A percentile compares a stretch with the other conserved stretches of the same genome.
Evolutionary conservation across 2,113 vertebrate species (phyloP).

Genomic region (Nothobranchius kuhntae): DNA sequence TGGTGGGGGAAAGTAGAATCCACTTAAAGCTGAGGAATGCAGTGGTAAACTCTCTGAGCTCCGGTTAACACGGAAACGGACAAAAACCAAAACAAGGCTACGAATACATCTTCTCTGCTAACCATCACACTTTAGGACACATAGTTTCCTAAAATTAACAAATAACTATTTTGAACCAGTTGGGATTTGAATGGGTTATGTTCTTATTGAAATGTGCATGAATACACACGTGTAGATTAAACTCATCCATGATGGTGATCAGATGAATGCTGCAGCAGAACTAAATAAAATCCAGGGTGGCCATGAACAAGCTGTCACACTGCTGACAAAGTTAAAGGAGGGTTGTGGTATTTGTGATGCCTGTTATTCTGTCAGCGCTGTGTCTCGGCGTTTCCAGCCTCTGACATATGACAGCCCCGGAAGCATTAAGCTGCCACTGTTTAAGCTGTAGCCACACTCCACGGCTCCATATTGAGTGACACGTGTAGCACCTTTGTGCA

Average conservation of each 20-base stretch:
- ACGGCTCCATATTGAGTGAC: constrained; percentile 20
- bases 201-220: too few relatives aligned
- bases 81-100: too few relatives aligned
- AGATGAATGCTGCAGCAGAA: too few relatives aligned
- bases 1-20: not conserved
- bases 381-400: not conserved
- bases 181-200: too few relatives aligned
- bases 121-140: too few relatives aligned
- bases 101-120: too few relatives aligned
- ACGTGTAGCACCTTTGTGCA: constrained; percentile 6
- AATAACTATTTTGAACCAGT: too few relatives aligned
- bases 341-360: not conserved
- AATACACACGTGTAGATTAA: too few relatives aligned
- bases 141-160: too few relatives aligned
- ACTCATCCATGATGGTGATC: too few relatives aligned
- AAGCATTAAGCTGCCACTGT: constrained; percentile 15
- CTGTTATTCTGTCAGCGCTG: not conserved
- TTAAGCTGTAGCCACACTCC: constrained; percentile 13
- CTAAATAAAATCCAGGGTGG: not conserved
- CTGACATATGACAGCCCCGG: constrained; percentile 8
- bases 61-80: not conserved
- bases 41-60: constrained; percentile 2
- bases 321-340: not conserved
- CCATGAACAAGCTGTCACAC: not conserved
- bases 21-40: constrained; percentile 9